phyloP scores from a whole-genome alignment of 2,113 vertebrate genomes.

The Colistium nudipinnis region DNA sequence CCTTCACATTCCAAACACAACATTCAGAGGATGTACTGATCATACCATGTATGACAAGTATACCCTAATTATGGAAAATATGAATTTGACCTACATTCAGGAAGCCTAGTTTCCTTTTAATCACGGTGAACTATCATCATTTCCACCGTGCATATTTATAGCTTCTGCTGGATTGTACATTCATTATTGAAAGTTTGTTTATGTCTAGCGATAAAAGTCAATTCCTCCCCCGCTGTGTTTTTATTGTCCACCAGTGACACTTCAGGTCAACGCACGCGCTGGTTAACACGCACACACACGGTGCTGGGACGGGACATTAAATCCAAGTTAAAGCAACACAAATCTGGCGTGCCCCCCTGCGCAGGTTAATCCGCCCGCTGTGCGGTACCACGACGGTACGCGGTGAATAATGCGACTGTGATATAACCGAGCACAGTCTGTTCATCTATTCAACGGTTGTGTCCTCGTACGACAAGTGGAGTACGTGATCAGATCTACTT shows the following conservation, averaged over 20 bases:
- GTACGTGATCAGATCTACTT: constrained; percentile 49
- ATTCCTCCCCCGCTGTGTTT: not conserved
- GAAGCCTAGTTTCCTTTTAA: too few species aligned
- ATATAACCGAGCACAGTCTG: constrained; percentile 34
- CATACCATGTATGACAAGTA: too few species aligned
- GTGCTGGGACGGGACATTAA: not conserved
- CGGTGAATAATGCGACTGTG: constrained; percentile 14
- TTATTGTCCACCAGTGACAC: not conserved
- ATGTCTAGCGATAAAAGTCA: too few species aligned
- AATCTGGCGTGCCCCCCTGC: not conserved
- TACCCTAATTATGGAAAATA: too few species aligned
- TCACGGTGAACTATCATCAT: too few species aligned
- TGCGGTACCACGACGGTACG: constrained; percentile 13
- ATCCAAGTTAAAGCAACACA: constrained; percentile 1
- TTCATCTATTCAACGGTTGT: constrained; percentile 25
- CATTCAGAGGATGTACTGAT: too few species aligned
- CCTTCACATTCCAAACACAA: too few species aligned
- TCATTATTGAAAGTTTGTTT: not conserved
- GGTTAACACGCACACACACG: too few species aligned
- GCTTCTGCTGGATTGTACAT: not conserved
- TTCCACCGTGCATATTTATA: not conserved
- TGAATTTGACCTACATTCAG: too few species aligned
- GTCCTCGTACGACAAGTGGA: constrained; percentile 50
- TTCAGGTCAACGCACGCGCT: too few species aligned
- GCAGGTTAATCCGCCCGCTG: constrained; percentile 31